phyloP scores from a whole-genome alignment of 92 coral and sea anemone genomes.

The Muricea muricata region DNA sequence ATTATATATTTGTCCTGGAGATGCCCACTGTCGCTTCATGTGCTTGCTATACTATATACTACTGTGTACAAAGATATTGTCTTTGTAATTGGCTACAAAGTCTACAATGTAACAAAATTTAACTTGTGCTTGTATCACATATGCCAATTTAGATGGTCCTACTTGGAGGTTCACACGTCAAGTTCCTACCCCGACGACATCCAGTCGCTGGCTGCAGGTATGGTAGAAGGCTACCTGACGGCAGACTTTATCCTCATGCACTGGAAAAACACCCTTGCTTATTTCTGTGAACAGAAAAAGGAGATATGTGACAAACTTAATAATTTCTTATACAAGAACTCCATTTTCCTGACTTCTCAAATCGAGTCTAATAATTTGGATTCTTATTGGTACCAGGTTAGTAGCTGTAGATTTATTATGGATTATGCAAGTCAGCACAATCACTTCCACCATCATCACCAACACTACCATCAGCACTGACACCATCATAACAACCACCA shows the following conservation, averaged over 20 bases:
- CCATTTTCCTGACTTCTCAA: slow-evolving; percentile 63
- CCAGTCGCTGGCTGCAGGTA: slow-evolving; percentile 89
- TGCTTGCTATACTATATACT: no score
- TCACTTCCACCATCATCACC: neutral
- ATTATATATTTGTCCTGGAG: no score
- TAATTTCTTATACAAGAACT: slow-evolving; percentile 64
- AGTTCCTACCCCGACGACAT: slow-evolving; percentile 66
- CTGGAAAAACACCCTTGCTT: slow-evolving; percentile 68
- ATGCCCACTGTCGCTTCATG: no score
- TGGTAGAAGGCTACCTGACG: slow-evolving; percentile 87
- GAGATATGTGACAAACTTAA: slow-evolving; percentile 71
- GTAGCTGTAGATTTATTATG: neutral
- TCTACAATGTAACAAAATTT: neutral
- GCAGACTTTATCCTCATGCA: slow-evolving; percentile 74
- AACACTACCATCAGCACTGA: neutral
- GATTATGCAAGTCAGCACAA: no score
- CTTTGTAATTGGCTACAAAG: no score
- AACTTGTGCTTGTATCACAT: neutral
- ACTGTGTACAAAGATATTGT: no score
- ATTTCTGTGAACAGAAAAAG: slow-evolving; percentile 69
- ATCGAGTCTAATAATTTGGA: slow-evolving; percentile 65
- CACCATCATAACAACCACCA: neutral
- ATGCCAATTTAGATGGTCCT: slow-evolving; percentile 73
- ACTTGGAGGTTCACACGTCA: slow-evolving; percentile 80
- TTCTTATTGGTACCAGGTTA: slow-evolving; percentile 84